A percentile compares a stretch with the other conserved stretches of the same genome.
These are phyloP conservation scores for Lates japonicus DNA, from an alignment of 2,797 vertebrate species.

Conservation along the genomic window DNA sequence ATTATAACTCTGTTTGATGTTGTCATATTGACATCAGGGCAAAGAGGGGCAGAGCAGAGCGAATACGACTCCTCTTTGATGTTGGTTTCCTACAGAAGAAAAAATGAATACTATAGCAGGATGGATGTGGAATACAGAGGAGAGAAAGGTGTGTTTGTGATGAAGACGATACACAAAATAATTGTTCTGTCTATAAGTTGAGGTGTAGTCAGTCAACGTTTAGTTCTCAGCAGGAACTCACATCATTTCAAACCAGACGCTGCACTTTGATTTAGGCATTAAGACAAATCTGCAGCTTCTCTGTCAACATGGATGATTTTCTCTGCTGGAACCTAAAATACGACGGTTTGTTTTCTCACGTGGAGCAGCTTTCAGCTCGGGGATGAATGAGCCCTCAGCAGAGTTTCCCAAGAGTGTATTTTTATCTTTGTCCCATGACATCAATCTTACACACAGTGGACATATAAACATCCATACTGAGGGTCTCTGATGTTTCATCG, in stretches of 20 bases:
- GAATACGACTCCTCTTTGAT: neutral
- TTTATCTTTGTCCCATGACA: slow-evolving; percentile 40
- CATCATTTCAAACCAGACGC: no score
- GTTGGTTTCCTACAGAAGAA: neutral
- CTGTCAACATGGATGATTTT: neutral
- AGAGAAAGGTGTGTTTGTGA: neutral
- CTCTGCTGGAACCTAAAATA: slow-evolving; percentile 9
- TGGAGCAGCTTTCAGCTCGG: neutral
- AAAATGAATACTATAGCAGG: slow-evolving; percentile 8
- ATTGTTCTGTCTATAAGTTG: no score
- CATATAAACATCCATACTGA: neutral
- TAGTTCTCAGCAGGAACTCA: no score
- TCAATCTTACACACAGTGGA: neutral
- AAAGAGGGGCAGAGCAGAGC: neutral
- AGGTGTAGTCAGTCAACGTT: no score
- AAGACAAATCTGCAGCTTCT: neutral
- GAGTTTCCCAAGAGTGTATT: slow-evolving; percentile 68
- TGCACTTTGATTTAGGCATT: neutral
- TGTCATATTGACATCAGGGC: neutral
- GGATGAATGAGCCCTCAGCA: slow-evolving; percentile 1
- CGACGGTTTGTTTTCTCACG: neutral
- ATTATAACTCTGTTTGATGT: slow-evolving; percentile 25
- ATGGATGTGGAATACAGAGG: neutral
- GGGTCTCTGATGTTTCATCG: neutral
- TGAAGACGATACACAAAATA: neutral